A percentile compares a stretch with the other conserved stretches of the same genome.
phyloP scores from a whole-genome alignment of 2,888 invertebrate species.

The Plusia festucae region DNA sequence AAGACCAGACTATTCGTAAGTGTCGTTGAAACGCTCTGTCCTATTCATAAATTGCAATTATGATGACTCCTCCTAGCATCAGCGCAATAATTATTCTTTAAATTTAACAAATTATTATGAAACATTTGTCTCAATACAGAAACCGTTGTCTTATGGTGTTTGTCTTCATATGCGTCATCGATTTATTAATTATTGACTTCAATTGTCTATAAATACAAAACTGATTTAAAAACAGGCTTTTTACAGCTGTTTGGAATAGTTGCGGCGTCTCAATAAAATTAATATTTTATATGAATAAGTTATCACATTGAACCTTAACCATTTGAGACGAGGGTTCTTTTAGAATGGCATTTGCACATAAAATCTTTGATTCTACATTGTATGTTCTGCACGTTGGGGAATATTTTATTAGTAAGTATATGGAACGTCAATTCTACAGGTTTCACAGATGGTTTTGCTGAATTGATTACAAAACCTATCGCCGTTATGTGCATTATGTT shows the following conservation, averaged over 20 bases:
- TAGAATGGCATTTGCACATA: constrained; percentile 3
- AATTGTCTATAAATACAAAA: constrained; percentile 14
- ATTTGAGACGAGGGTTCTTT: constrained; percentile 14
- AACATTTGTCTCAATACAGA: constrained; percentile 63
- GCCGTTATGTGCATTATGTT: constrained; percentile 14
- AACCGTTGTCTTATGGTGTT: constrained; percentile 37
- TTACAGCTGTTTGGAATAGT: constrained; percentile 9
- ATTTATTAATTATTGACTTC: constrained; percentile 23
- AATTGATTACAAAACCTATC: constrained; percentile 32
- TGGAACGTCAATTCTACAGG: neutral
- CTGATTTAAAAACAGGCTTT: constrained; percentile 3
- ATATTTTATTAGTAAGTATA: neutral
- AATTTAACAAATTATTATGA: constrained; percentile 39
- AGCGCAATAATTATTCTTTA: neutral
- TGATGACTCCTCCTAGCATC: neutral
- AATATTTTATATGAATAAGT: too few species aligned
- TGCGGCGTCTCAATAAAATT: too few species aligned
- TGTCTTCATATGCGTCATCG: constrained; percentile 32
- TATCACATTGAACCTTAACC: neutral
- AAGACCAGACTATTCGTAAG: neutral
- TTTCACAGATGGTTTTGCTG: neutral
- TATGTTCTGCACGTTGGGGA: neutral
- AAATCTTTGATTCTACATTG: neutral
- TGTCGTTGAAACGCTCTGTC: neutral
- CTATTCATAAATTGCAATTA: neutral